Conservation (phyloP, 1,140 invertebrate species). For the Eueides isabella region DNA sequence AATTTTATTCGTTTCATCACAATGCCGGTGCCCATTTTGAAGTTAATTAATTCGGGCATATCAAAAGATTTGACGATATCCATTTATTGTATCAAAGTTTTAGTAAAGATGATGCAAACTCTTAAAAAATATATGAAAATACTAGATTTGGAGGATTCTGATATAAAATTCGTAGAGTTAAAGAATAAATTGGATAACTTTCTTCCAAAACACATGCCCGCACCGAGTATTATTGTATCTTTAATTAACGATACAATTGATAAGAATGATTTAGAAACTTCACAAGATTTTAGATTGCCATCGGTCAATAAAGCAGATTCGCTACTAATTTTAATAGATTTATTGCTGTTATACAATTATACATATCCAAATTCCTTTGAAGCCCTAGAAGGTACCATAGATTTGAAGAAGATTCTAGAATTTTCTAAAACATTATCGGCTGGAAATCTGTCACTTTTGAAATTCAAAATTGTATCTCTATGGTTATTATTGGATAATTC, state of each 20-base stretch:
- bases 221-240: slow-evolving; percentile 75
- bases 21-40: slow-evolving; percentile 79
- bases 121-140: slow-evolving; percentile 72
- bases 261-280: slow-evolving; percentile 38
- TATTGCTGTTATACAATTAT: slow-evolving; percentile 82
- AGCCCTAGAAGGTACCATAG: slow-evolving; percentile 69
- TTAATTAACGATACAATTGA: slow-evolving; percentile 75
- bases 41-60: slow-evolving; percentile 71
- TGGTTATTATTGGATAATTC: slow-evolving; percentile 83
- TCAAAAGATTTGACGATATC: slow-evolving; percentile 73
- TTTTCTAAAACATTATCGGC: slow-evolving; percentile 61
- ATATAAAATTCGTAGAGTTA: slow-evolving; percentile 63
- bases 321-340: slow-evolving; percentile 80
- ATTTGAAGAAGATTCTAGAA: slow-evolving; percentile 78
- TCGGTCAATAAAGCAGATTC: slow-evolving; percentile 64
- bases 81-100: slow-evolving; percentile 74
- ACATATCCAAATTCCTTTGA: slow-evolving; percentile 82
- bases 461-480: slow-evolving; percentile 86
- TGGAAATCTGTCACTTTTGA: slow-evolving; percentile 78
- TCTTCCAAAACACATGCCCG: slow-evolving; percentile 81
- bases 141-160: slow-evolving; percentile 56
- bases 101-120: slow-evolving; percentile 78
- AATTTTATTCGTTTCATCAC: slow-evolving; percentile 81
- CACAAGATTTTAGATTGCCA: slow-evolving; percentile 61
- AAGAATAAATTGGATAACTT: slow-evolving; percentile 75